Evolutionary conservation across 2,797 vertebrate genomes (phyloP).

Genomic region (Fringilla coelebs): DNA sequence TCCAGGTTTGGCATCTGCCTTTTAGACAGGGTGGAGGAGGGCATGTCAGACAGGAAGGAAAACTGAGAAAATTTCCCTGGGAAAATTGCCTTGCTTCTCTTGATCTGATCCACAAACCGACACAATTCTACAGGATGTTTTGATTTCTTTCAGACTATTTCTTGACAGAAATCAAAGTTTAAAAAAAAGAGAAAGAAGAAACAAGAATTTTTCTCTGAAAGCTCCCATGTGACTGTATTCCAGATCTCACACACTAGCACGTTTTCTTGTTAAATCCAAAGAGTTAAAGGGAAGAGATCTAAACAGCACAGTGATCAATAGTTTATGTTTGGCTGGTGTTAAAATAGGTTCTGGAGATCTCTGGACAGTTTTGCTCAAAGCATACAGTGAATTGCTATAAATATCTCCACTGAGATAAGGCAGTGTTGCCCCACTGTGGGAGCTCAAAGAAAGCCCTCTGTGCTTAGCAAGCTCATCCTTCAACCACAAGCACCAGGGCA

Average conservation of each 20-base stretch:
- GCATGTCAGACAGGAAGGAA: rapidly evolving
- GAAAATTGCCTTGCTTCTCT: neutral
- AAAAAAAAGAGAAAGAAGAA: neutral
- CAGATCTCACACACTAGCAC: neutral
- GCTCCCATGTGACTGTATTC: neutral
- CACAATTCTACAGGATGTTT: neutral
- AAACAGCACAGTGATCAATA: neutral
- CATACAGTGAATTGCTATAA: neutral
- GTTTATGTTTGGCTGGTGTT: neutral
- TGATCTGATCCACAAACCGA: neutral
- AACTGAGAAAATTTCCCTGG: neutral
- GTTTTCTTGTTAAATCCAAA: neutral
- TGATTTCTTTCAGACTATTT: neutral
- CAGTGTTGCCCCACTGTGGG: neutral
- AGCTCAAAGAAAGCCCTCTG: neutral
- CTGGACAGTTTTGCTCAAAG: conserved; percentile 1
- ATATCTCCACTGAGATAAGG: neutral
- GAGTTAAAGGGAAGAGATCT: neutral
- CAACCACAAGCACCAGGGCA: neutral
- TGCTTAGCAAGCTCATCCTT: neutral
- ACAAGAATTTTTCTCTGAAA: neutral
- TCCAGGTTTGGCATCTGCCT: neutral
- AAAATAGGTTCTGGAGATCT: neutral
- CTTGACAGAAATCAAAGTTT: neutral
- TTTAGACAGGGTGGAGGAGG: neutral